These are phyloP conservation scores for Cistogaster globosa DNA, from an alignment of 2,888 invertebrate species.

Conservation along the genomic window DNA sequence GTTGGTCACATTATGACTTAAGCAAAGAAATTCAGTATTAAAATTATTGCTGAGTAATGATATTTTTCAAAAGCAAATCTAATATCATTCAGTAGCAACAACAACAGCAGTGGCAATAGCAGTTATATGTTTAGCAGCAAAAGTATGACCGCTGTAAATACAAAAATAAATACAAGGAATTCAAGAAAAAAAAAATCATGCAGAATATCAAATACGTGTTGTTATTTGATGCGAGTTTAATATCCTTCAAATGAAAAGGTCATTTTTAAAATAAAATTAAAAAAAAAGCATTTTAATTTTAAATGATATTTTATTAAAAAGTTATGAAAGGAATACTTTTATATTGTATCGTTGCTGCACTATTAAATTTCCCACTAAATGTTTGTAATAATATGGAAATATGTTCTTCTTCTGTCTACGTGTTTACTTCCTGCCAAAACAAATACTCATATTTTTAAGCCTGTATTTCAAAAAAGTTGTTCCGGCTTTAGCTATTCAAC, in stretches of 20 bases:
- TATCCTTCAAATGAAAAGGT: slow-evolving; percentile 64
- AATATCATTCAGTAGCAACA: slow-evolving; percentile 42
- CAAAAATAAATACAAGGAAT: slow-evolving; percentile 14
- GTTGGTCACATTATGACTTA: not conserved
- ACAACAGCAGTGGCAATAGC: slow-evolving; percentile 11
- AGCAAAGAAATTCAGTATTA: slow-evolving; percentile 16
- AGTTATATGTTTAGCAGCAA: slow-evolving; percentile 15
- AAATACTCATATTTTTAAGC: too few relatives aligned
- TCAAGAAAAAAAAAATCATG: slow-evolving; percentile 28
- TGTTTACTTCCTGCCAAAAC: too few relatives aligned
- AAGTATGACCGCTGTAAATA: slow-evolving; percentile 32
- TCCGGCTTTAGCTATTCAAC: too few relatives aligned
- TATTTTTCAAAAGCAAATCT: slow-evolving; percentile 66
- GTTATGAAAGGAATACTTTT: not conserved
- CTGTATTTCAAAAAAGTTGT: too few relatives aligned
- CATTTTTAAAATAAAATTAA: slow-evolving; percentile 23
- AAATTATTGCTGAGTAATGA: slow-evolving; percentile 69
- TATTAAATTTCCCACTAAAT: too few relatives aligned
- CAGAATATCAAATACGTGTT: slow-evolving; percentile 67
- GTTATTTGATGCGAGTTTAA: slow-evolving; percentile 66
- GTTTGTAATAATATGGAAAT: too few relatives aligned
- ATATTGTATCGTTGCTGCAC: too few relatives aligned
- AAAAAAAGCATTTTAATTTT: not conserved
- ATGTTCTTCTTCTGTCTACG: too few relatives aligned
- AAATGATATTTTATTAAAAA: slow-evolving; percentile 21